phyloP scores from a whole-genome alignment of 2,113 vertebrate species.

The Uria lomvia region DNA sequence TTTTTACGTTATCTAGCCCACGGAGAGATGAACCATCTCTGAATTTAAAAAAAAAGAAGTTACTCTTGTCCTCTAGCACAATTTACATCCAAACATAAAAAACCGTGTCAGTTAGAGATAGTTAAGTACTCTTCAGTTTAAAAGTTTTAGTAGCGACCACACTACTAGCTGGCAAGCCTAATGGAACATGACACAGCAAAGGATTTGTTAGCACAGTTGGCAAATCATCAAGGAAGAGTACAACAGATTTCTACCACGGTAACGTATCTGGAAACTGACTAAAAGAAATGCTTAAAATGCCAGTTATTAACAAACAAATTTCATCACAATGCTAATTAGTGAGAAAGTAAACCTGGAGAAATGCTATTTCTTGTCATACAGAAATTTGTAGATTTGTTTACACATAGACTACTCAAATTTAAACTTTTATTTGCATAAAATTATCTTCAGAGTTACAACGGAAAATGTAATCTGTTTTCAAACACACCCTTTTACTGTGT shows the following conservation, averaged over 20 bases:
- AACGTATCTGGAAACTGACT: slow-evolving; percentile 15
- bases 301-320: neutral
- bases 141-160: slow-evolving; percentile 39
- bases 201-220: slow-evolving; percentile 33
- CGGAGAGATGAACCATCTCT: neutral
- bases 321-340: neutral
- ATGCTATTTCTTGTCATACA: neutral
- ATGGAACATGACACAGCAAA: slow-evolving; percentile 27
- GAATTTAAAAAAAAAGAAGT: neutral
- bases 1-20: neutral
- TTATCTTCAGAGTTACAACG: neutral
- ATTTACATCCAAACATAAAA: neutral
- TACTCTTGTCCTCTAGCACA: neutral
- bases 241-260: slow-evolving; percentile 21
- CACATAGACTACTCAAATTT: neutral
- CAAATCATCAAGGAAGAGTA: slow-evolving; percentile 51
- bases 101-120: too few species aligned
- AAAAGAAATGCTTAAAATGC: slow-evolving; percentile 7
- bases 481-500: neutral
- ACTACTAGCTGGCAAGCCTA: slow-evolving; percentile 29
- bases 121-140: slow-evolving; percentile 33
- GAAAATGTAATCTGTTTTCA: neutral
- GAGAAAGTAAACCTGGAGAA: neutral
- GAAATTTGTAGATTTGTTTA: neutral
- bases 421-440: neutral